Evolutionary conservation across 1,140 invertebrate species (phyloP).

Genomic region (Metaphire vulgaris): DNA sequence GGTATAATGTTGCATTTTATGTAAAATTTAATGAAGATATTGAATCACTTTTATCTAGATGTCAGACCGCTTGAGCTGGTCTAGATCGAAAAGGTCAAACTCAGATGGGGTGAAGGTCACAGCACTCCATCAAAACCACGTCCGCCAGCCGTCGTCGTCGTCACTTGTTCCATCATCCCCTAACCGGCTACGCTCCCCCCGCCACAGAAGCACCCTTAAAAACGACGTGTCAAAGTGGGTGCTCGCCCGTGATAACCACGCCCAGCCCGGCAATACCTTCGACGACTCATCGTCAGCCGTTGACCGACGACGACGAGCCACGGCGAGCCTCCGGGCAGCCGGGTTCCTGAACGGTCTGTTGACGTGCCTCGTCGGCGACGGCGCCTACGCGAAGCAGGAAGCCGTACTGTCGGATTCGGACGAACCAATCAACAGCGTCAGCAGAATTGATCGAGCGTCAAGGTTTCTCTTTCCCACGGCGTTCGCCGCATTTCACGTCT

Average conservation of each 20-base stretch:
- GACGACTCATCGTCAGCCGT: no score
- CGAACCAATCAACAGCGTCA: conserved; percentile 26
- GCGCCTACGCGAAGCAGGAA: neutral
- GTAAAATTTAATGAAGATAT: no score
- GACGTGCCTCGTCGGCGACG: neutral
- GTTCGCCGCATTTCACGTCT: conserved; percentile 73
- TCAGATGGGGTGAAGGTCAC: neutral
- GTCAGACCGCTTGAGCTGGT: neutral
- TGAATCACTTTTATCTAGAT: neutral
- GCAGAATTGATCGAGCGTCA: conserved; percentile 67
- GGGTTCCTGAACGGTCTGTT: neutral
- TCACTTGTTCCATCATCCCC: neutral
- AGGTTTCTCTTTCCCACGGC: conserved; percentile 79
- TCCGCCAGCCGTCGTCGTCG: neutral
- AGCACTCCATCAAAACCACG: neutral
- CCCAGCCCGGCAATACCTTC: no score
- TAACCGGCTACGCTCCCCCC: neutral
- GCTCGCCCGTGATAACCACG: no score
- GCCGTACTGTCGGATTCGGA: neutral
- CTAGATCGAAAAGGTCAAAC: neutral
- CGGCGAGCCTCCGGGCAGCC: no score
- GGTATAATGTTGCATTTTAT: no score
- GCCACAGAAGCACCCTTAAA: neutral
- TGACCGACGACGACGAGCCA: no score
- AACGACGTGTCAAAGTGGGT: neutral